Evolutionary conservation across 2,113 vertebrate species (phyloP).

Genomic region (Hippocampus barbouri): DNA sequence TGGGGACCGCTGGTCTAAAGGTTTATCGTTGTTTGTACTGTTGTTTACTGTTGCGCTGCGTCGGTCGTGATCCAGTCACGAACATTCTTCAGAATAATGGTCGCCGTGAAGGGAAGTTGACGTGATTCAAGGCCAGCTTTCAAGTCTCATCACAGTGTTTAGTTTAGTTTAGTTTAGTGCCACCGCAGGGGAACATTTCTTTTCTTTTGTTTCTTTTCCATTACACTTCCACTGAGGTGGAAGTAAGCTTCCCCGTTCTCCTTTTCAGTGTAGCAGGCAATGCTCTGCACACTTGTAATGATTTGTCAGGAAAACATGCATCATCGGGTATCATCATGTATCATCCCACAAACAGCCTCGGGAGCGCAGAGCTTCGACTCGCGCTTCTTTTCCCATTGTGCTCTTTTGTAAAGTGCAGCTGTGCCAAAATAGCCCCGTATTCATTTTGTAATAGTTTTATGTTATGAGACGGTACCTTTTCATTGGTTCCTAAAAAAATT

Average conservation of each 20-base stretch:
- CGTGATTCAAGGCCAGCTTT: not conserved
- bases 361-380: constrained; percentile 19
- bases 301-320: constrained; percentile 41
- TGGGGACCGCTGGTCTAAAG: no score
- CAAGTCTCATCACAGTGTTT: not conserved
- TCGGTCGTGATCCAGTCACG: not conserved
- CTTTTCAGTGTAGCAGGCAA: not conserved
- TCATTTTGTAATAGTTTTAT: constrained; percentile 17
- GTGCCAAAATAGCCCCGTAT: constrained; percentile 18
- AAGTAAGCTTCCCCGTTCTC: not conserved
- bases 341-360: constrained; percentile 21
- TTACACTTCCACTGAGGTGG: not conserved
- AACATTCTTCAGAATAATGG: not conserved
- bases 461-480: no score
- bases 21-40: not conserved
- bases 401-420: constrained; percentile 42
- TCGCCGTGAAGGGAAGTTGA: not conserved
- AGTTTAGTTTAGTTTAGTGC: not conserved
- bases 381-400: constrained; percentile 37
- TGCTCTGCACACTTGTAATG: constrained; percentile 21
- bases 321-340: constrained; percentile 16
- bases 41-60: not conserved
- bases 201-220: not conserved
- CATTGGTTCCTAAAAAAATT: no score
- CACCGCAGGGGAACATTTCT: not conserved